phyloP scores from a whole-genome alignment of 2,888 invertebrate species.

The Ophioninae sp. region DNA sequence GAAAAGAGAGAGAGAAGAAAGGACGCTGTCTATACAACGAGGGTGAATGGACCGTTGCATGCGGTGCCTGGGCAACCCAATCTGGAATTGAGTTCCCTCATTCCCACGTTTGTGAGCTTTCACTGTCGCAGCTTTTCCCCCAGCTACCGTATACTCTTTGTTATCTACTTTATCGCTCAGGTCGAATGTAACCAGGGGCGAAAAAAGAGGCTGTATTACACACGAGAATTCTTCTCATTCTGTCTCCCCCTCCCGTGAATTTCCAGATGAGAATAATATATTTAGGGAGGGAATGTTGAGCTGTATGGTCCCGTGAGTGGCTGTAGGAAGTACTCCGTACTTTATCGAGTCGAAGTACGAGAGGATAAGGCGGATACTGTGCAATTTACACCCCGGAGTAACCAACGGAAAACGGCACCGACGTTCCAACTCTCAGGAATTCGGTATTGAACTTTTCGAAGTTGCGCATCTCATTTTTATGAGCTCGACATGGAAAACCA shows the following conservation, averaged over 20 bases:
- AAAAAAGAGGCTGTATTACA: slow-evolving; percentile 5
- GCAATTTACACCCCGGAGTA: background rate
- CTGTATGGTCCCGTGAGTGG: background rate
- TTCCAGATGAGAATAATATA: background rate
- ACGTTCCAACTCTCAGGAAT: background rate
- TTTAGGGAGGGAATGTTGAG: background rate
- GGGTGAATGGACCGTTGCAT: slow-evolving; percentile 54
- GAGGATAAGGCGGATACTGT: background rate
- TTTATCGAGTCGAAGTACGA: background rate
- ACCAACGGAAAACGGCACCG: background rate
- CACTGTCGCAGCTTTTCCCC: slow-evolving; percentile 5
- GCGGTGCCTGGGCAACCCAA: slow-evolving; percentile 49
- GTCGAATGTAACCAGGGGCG: background rate
- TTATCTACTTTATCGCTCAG: slow-evolving; percentile 41
- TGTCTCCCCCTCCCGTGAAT: background rate
- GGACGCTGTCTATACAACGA: slow-evolving; percentile 40
- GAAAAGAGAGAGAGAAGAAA: slow-evolving; percentile 14
- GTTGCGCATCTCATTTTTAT: background rate
- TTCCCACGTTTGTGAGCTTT: slow-evolving; percentile 32
- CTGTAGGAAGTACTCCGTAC: background rate
- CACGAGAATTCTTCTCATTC: background rate
- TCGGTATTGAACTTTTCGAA: background rate
- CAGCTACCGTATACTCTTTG: slow-evolving; percentile 15
- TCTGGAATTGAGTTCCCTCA: slow-evolving; percentile 58
- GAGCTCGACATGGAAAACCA: background rate